Evolutionary conservation across 2,797 vertebrate genomes (phyloP), one percentile per base, ranked within the genome.

Genomic region (Urophycis tenuis): DNA sequence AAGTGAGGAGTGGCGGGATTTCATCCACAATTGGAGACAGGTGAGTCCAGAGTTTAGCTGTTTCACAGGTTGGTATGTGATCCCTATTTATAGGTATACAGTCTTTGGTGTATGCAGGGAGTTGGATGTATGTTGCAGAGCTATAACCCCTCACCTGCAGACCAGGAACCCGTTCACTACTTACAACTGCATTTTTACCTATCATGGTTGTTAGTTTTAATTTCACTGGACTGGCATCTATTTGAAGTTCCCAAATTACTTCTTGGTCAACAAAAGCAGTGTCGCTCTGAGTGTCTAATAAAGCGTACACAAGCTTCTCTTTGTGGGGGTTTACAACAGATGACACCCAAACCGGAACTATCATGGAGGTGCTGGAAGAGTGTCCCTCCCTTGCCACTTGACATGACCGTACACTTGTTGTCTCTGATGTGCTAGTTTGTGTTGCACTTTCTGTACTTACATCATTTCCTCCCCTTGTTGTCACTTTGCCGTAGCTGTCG

Each of bases 231-330:
- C 34, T 41, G 12, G 25, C 53, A 17, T 72, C 39, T 8, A 19
- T 33, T 70, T 71, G 76, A 9, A 81, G 36, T 30, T 78, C 25
- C 35, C 74, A 4, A 22, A 71, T 80, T 3, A 78, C 33, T 14
- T 74, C 53, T 72, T 79, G 1, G 3, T 75, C 39, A 22, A 80
- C 41, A 11, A 84, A 81, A 5, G 76, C 78, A 8, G 22, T 78
- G 78, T 80, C 74, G 33, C 78, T 81, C 10, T 81, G 80, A 3
- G 78, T 82, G 53, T 80, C 72, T 15, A 84, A 22, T 29, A 77
- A 33, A 8, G 78, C 78, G 17, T 83, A 83, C 0, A 79, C 77
- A 14, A 83, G 69, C 5, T 75, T 60, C 17, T 78, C 80, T 11
- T 78, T 75, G 29, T 30, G 49, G 33, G 60, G 34, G 22, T 36